These are phyloP conservation scores for Bambusicola thoracicus DNA, from an alignment of 2,113 vertebrate genomes.

Conservation along the genomic window DNA sequence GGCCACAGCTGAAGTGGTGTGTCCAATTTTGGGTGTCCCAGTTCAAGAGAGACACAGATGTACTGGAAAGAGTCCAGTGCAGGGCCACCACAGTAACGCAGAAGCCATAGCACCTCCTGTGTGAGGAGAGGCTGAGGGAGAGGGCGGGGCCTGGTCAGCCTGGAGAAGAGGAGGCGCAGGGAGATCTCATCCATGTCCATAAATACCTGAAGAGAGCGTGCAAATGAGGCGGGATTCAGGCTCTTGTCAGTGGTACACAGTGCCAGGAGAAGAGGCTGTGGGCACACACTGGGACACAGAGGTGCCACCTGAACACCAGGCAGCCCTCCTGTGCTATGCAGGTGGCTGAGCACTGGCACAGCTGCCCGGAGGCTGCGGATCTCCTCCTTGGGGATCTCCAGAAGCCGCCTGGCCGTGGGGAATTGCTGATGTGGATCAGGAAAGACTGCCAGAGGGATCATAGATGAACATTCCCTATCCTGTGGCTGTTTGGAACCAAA, in stretches of 20 bases:
- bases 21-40: background rate
- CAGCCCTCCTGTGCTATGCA: background rate
- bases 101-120: background rate
- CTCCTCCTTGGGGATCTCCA: background rate
- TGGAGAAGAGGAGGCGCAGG: background rate
- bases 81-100: rapidly evolving
- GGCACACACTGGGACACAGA: background rate
- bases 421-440: background rate
- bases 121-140: background rate
- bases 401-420: background rate
- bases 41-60: background rate
- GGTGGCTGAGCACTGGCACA: background rate
- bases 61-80: background rate
- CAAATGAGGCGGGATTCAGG: rapidly evolving
- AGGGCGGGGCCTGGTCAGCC: background rate
- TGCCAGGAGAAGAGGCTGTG: background rate
- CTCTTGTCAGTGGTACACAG: background rate
- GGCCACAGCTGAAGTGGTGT: too few relatives aligned
- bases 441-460: background rate
- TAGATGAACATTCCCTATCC: background rate
- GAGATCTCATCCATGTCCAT: background rate
- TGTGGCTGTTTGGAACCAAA: background rate
- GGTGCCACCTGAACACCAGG: background rate
- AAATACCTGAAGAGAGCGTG: background rate
- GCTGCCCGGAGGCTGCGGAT: background rate